Conservation (phyloP, 2,113 vertebrate species). For the Cebus imitator region DNA sequence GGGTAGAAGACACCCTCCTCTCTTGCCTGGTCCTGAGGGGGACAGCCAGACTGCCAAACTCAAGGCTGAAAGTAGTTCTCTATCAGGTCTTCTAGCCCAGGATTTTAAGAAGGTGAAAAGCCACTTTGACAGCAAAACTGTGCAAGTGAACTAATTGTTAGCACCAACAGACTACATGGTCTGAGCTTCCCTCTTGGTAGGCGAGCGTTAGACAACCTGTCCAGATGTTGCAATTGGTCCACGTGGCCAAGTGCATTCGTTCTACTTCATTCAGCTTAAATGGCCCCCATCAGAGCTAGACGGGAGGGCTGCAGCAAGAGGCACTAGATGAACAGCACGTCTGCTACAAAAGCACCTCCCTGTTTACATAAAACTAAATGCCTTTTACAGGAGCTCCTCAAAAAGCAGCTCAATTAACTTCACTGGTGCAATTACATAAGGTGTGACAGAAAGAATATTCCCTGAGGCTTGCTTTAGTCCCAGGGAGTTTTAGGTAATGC, state of each 20-base stretch:
- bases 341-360: conserved; percentile 2
- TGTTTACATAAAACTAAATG: not conserved
- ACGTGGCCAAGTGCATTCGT: not conserved
- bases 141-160: not conserved
- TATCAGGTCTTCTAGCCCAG: not conserved
- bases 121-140: not conserved
- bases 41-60: not conserved
- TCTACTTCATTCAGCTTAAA: not conserved
- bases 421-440: conserved; percentile 25
- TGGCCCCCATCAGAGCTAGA: not conserved
- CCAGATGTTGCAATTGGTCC: not conserved
- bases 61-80: not conserved
- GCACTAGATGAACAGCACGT: rapidly evolving
- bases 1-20: not conserved
- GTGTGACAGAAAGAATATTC: conserved; percentile 49
- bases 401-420: conserved; percentile 13
- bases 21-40: not conserved
- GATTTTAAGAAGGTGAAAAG: not conserved
- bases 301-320: not conserved
- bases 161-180: not conserved
- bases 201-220: not conserved
- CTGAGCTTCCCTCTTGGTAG: not conserved
- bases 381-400: not conserved
- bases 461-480: conserved; percentile 30
- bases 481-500: conserved; percentile 63